Evolutionary conservation across 2,797 vertebrate species (phyloP), one percentile per base, ranked within the genome.

Genomic region (Ptychadena robeensis): DNA sequence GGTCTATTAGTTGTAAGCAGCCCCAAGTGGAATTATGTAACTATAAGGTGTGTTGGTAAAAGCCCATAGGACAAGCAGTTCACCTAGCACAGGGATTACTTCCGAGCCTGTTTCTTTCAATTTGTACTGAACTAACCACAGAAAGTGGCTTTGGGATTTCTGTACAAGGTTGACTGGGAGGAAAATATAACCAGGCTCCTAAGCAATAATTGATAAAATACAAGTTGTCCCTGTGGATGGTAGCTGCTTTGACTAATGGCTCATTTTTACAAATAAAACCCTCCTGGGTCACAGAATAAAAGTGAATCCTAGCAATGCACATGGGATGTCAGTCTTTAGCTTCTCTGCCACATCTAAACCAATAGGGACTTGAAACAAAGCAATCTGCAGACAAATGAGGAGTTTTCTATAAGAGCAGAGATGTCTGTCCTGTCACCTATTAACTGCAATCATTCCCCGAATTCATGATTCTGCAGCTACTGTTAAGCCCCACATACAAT

Each of bases 21-120:
- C 30, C 38, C 38, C 75, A 37, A 37, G 59, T 69, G 81, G 65
- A 63, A 81, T 71, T 9, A 22, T 15, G 37, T 64, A 66, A 66
- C 22, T 44, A 30, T 22, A 59, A 78, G 67, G 74, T 78, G 74
- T 27, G 40, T 44, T 2, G 25, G 4, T 27, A 9, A 9, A 59
- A 37, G 40, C 74, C 68, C 74, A 25, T 9, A 37, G 59, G 74
- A 66, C 9, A 28, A 7, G 4, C 22, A 27, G 22, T 71, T 31
- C 34, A 68, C 25, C 32, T 34, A 59, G 74, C 35, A 38, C 15
- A 53, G 67, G 59, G 74, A 78, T n/a, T 71, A 53, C 69, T 35
- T 35, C 4, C 18, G 28, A 40, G 27, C 32, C 9, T 38, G 59
- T 70, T 22, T 28, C 11, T 14, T 30, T 12, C 28, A 28, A 64